phyloP scores from a whole-genome alignment of 2,888 invertebrate genomes.

The Toxonevra muliebris region DNA sequence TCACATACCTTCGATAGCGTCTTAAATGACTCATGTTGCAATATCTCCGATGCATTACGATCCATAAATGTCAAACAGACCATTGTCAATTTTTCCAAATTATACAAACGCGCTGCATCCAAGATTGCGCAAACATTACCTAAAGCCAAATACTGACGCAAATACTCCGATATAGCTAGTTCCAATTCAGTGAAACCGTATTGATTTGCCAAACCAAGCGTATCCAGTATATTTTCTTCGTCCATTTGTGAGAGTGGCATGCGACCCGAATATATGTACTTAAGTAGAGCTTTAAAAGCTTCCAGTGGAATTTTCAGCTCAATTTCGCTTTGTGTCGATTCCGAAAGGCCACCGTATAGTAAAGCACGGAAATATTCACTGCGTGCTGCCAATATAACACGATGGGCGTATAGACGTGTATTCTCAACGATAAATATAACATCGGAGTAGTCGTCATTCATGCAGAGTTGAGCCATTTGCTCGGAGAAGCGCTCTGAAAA shows the following conservation, averaged over 20 bases:
- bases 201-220: slow-evolving; percentile 89
- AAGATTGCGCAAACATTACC: slow-evolving; percentile 94
- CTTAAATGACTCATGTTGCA: slow-evolving; percentile 85
- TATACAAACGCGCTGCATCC: slow-evolving; percentile 83
- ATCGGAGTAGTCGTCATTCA: slow-evolving; percentile 91
- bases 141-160: slow-evolving; percentile 86
- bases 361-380: slow-evolving; percentile 95
- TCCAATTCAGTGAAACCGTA: slow-evolving; percentile 95
- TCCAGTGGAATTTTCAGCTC: slow-evolving; percentile 83
- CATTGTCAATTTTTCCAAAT: slow-evolving; percentile 72
- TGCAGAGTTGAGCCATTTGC: slow-evolving; percentile 84
- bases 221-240: slow-evolving; percentile 76
- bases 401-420: slow-evolving; percentile 62
- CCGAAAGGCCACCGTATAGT: slow-evolving; percentile 81
- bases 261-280: slow-evolving; percentile 94
- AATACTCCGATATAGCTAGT: slow-evolving; percentile 89
- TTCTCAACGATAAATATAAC: slow-evolving; percentile 88
- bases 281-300: slow-evolving; percentile 88
- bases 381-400: slow-evolving; percentile 89
- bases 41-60: slow-evolving; percentile 83
- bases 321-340: slow-evolving; percentile 81
- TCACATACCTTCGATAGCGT: slow-evolving; percentile 77
- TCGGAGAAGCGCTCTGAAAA: slow-evolving; percentile 77
- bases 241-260: slow-evolving; percentile 74
- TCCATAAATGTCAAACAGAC: slow-evolving; percentile 93